Evolutionary conservation across 2,113 vertebrate genomes (phyloP).

Genomic region (Centropus bengalensis): DNA sequence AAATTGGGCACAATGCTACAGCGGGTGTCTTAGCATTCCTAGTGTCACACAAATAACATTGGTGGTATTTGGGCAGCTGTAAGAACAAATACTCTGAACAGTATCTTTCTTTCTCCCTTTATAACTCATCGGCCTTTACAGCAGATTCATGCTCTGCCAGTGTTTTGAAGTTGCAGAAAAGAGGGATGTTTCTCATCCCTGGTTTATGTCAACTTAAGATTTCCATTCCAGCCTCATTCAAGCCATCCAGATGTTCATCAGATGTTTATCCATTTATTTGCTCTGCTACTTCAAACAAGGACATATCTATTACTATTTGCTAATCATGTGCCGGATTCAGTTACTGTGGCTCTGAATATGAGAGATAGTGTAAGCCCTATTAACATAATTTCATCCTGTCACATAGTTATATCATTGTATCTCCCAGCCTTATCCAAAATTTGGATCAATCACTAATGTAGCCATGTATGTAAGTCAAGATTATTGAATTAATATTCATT

Average conservation of each 20-base stretch:
- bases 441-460: neutral
- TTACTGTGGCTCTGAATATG: neutral
- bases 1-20: neutral
- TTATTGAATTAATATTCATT: neutral
- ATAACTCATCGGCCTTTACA: neutral
- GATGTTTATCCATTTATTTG: neutral
- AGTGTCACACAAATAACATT: neutral
- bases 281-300: neutral
- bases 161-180: neutral
- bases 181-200: neutral
- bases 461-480: neutral
- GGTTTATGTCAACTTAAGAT: neutral
- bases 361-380: neutral
- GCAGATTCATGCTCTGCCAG: neutral
- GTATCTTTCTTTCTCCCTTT: neutral
- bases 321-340: neutral
- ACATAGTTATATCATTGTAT: neutral
- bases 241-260: neutral
- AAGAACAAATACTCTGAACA: neutral
- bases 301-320: neutral
- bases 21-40: neutral
- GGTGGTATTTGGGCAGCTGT: neutral
- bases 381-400: neutral
- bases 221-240: neutral
- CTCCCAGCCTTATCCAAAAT: neutral